Conservation (phyloP, 2,888 invertebrate genomes). For the Nomada hirtipes region DNA sequence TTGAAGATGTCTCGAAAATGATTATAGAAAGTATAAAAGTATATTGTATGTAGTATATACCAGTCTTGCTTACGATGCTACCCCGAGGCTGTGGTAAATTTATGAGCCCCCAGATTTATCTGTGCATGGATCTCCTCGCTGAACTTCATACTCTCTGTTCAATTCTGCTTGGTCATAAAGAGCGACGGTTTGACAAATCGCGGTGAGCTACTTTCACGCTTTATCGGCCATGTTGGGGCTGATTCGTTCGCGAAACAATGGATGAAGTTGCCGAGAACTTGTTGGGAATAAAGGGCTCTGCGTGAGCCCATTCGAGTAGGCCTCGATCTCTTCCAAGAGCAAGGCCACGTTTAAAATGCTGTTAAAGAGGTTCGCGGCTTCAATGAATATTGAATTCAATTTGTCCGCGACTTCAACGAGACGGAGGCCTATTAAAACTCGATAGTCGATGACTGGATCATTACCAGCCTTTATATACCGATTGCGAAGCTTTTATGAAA, state of each 20-base stretch:
- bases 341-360: slow-evolving; percentile 39
- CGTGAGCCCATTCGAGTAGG: slow-evolving; percentile 25
- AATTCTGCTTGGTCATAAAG: slow-evolving; percentile 16
- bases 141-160: slow-evolving; percentile 31
- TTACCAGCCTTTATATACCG: no score
- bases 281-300: slow-evolving; percentile 24
- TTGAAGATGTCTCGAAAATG: not conserved
- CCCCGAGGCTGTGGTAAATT: slow-evolving; percentile 11
- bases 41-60: not conserved
- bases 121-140: slow-evolving; percentile 12
- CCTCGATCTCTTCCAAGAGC: slow-evolving; percentile 40
- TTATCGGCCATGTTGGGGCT: slow-evolving; percentile 50
- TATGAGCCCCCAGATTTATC: slow-evolving; percentile 20
- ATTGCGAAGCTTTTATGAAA: no score
- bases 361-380: not conserved
- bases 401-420: not conserved
- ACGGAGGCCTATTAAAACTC: not conserved
- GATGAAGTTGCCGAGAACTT: slow-evolving; percentile 31
- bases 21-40: no score
- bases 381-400: not conserved
- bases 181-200: slow-evolving; percentile 27
- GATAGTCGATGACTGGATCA: no score
- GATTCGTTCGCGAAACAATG: slow-evolving; percentile 49
- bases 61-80: slow-evolving; percentile 5
- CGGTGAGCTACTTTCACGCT: slow-evolving; percentile 51